Evolutionary conservation across 2,113 vertebrate species (phyloP).

Genomic region (Dipodomys ordii): DNA sequence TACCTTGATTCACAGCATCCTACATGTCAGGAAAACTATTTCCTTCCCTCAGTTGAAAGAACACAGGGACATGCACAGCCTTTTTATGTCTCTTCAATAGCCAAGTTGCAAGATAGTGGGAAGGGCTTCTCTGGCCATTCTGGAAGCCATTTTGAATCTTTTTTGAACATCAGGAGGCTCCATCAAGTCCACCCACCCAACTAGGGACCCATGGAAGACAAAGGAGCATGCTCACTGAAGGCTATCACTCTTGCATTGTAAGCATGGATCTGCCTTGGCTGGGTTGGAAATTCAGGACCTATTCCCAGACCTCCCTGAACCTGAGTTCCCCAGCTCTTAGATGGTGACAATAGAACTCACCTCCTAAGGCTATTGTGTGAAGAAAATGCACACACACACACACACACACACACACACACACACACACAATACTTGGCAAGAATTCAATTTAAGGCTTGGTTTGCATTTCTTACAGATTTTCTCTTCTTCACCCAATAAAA

Average conservation of each 20-base stretch:
- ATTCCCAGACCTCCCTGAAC: not conserved
- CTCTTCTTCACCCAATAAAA: not conserved
- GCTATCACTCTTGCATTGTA: fast-evolving
- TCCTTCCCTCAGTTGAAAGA: not conserved
- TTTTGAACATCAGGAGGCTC: not conserved
- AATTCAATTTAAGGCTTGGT: not conserved
- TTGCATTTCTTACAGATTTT: not conserved
- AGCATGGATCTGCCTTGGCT: fast-evolving
- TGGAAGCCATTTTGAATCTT: fast-evolving
- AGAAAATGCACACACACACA: not conserved
- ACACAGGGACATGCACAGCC: not conserved
- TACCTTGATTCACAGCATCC: fast-evolving
- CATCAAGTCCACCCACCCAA: not conserved
- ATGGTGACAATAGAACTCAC: not conserved
- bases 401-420: not conserved
- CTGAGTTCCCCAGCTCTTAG: not conserved
- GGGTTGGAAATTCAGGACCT: not conserved
- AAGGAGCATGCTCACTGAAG: not conserved
- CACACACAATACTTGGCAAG: not conserved
- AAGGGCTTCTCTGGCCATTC: not conserved
- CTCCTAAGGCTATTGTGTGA: not conserved
- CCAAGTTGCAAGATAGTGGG: fast-evolving
- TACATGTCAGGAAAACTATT: not conserved
- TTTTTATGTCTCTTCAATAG: not conserved
- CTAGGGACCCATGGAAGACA: fast-evolving